Base-by-base conservation (phyloP, 1,140 invertebrate genomes). In the Lepidurus packardi region DNA sequence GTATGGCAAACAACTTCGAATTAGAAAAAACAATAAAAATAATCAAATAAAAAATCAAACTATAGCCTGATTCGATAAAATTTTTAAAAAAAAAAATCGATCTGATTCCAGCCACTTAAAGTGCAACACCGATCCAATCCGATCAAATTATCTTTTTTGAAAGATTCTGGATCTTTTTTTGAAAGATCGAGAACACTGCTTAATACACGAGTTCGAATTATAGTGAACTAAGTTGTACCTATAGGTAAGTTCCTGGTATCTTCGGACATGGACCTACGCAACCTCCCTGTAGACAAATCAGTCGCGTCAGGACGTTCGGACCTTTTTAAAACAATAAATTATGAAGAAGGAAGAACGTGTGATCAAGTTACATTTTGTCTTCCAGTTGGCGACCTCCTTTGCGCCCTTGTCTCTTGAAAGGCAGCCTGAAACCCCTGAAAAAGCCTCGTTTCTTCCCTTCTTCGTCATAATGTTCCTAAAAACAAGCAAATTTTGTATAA, bases 371-470 rank as follows among this genome's bases (percentile, higher is more conserved):
- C 76, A 53, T 53, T 77, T 74, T 43, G 10, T 74, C 73, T 4
- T 43, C 78, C 43, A 42, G 65, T 2, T 73, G 5, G 25, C 77
- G 44, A n/a, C 73, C 77, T 10, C 45, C 83, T 81, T 89, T 89
- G 7, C 89, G 87, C 24, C 89, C 85, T 2, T 90, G 86, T 83
- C 89, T 90, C 83, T 89, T 89, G 77, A 93, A 88, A 3, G 91
- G 90, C 78, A 91, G 85, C 80, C 90, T 90, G 80, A 90, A 88
- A 83, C 88, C 92, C 73, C 88, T 89, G 83, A 91, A 93, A 82
- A 90, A 93, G 75, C 89, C 87, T 81, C 85, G 83, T 74, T 78
- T 78, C 81, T 89, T 89, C 77, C 87, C 85, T 80, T 90, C 89
- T 21, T 90, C 89, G 77, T 89, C 88, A 25, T 87, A 79, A 13